Evolutionary conservation across 53 echinoderm and acorn worm genomes (phyloP), one percentile per base, ranked within the genome.

Genomic region (Crossaster papposus): DNA sequence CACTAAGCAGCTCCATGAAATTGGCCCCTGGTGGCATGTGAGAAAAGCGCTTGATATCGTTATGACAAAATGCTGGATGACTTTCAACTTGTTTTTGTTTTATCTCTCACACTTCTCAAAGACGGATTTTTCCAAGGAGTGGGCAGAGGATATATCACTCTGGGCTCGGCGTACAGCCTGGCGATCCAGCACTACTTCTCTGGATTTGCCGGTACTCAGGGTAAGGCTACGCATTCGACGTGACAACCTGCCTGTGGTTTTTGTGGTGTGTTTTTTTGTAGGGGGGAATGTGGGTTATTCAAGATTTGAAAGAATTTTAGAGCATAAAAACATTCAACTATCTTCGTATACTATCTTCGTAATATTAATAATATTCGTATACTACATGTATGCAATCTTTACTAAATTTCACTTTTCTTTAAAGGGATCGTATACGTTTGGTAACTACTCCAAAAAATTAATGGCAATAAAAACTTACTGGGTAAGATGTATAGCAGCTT

Each of bases 31-130:
- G 53, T 58, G 58, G 2, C 58, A 58, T 20, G 22, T 58, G 58
- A 58, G 58, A 20, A 58, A 2, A 20, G 22, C 58, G 22, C 22
- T 58, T 58, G 58, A 58, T 20, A 14, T 11, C 44, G 58, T 18
- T 15, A 11, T 58, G 58, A 58, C 58, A 58, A 20, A 58, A 58
- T 58, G 58, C 58, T 58, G 22, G 58, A n/a, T n/a, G n/a, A n/a
- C n/a, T 4, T 14, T 58, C 58, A 17, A 58, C 6, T 58, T 58
- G 15, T 58, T 35, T 15, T 74, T 74, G 3, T 74, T 15, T 7
- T 9, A 13, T 35, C 15, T 72, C 87, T 87, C 87, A 87, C 87
- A 87, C 87, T 87, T 87, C 14, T 87, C 72, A 58, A 87, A 58
- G 62, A 63, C 63, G 12, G 36, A 55, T 62, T 76, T 24, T 28